A percentile compares a stretch with the other conserved stretches of the same genome.
Evolutionary conservation across 2,113 vertebrate species (phyloP).

Genomic region (Reinhardtius hippoglossoides): DNA sequence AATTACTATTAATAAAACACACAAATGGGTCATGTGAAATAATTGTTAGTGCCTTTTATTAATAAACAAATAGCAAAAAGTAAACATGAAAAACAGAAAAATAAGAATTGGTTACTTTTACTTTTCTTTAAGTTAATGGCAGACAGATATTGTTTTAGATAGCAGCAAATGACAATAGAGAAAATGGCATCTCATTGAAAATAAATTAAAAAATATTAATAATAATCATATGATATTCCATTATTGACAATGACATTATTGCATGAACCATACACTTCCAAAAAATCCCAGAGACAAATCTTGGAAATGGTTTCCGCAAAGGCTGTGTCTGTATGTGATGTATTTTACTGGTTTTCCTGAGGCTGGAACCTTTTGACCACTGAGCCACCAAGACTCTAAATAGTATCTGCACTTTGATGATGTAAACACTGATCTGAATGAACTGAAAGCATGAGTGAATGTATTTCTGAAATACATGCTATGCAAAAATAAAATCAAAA

Average conservation of each 20-base stretch:
- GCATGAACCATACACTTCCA: too few species aligned
- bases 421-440: not conserved
- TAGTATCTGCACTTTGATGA: not conserved
- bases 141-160: not conserved
- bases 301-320: not conserved
- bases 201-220: not conserved
- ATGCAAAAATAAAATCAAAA: not conserved
- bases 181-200: not conserved
- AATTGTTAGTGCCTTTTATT: slow-evolving; percentile 26
- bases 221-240: not conserved
- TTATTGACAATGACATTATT: too few species aligned
- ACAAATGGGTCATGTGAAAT: not conserved
- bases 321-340: not conserved
- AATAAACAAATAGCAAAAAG: slow-evolving; percentile 35
- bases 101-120: not conserved
- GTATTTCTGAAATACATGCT: not conserved
- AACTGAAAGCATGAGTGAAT: not conserved
- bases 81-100: not conserved
- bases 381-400: not conserved
- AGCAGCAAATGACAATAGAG: not conserved
- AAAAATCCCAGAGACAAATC: too few species aligned
- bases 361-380: not conserved
- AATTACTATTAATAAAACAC: not conserved
- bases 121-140: not conserved
- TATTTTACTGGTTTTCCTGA: not conserved